Percentiles rank a stretch among this genome's conserved stretches.
These are phyloP conservation scores for Lepilemur ruficaudatus DNA, from an alignment of 2,797 vertebrate genomes.

Conservation along the genomic window DNA sequence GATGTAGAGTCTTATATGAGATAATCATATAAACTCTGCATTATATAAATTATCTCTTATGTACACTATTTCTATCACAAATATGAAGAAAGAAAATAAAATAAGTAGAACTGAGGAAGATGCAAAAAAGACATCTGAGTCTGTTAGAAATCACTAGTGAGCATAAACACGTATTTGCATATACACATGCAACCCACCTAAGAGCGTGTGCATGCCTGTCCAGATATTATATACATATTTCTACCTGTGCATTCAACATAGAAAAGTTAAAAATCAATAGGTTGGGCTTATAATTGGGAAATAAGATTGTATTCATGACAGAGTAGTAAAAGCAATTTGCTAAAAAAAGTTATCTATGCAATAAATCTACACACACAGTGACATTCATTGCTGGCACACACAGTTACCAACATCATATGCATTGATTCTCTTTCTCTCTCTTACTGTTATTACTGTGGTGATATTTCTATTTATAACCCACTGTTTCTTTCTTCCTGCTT, in stretches of 20 bases:
- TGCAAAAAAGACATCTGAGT: not conserved
- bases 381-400: not conserved
- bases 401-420: not conserved
- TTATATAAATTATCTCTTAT: not conserved
- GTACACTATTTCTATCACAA: not conserved
- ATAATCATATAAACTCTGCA: not conserved
- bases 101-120: not conserved
- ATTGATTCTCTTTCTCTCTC: not conserved
- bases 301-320: not conserved
- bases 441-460: not conserved
- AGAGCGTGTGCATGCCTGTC: no score
- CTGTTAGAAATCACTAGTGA: not conserved
- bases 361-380: not conserved
- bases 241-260: not conserved
- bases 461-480: not conserved
- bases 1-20: not conserved
- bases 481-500: not conserved
- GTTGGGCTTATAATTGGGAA: not conserved
- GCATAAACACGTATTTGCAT: no score
- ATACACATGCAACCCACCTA: not conserved
- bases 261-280: not conserved
- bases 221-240: not conserved
- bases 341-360: not conserved
- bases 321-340: not conserved
- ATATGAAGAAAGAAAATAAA: not conserved